A percentile compares a stretch with the other conserved stretches of the same genome.
phyloP scores from a whole-genome alignment of 1,140 invertebrate species.

The Orchesella cincta region DNA sequence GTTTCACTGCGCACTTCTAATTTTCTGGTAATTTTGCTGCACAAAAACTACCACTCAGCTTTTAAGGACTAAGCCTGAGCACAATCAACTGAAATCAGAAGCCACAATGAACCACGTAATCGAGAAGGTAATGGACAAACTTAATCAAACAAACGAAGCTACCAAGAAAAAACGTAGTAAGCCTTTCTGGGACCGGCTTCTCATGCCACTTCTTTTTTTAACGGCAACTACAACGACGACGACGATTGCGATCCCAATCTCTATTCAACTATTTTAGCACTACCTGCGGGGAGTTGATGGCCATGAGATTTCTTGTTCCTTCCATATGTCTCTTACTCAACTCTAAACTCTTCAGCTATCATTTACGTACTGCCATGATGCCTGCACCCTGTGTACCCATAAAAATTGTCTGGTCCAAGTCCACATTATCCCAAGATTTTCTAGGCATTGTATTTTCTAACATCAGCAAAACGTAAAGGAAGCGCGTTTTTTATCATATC shows the following conservation, averaged over 20 bases:
- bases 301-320: conserved; percentile 23
- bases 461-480: too few relatives aligned
- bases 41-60: not conserved
- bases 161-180: not conserved
- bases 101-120: conserved; percentile 2
- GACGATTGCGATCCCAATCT: not conserved
- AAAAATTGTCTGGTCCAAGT: too few relatives aligned
- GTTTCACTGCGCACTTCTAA: not conserved
- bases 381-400: conserved; percentile 21
- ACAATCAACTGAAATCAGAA: not conserved
- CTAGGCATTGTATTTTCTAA: too few relatives aligned
- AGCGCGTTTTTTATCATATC: conserved; percentile 4
- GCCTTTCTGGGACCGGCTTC: not conserved
- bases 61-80: not conserved
- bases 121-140: not conserved
- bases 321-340: not conserved
- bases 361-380: not conserved
- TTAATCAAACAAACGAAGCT: not conserved
- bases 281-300: conserved; percentile 11
- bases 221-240: not conserved
- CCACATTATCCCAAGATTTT: too few relatives aligned
- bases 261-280: not conserved
- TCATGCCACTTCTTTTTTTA: too few relatives aligned
- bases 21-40: not conserved
- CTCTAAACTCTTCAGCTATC: not conserved